These are phyloP conservation scores for Tupaia tana DNA, from an alignment of 2,113 vertebrate genomes.

Conservation along the genomic window DNA sequence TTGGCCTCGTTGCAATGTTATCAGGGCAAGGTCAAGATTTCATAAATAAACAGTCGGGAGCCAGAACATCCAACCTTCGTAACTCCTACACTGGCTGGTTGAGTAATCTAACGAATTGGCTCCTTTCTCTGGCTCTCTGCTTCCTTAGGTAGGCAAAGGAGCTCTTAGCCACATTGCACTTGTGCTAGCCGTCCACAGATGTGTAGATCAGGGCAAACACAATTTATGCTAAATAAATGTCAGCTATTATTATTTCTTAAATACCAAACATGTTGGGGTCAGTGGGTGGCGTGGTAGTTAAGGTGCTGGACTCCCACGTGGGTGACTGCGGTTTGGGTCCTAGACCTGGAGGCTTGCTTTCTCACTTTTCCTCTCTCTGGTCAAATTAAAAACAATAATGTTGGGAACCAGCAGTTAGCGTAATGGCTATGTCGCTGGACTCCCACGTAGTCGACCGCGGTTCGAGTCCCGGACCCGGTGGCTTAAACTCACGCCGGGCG, in stretches of 20 bases:
- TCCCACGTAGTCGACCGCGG: too few species aligned
- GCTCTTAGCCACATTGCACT: background rate
- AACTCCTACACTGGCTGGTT: background rate
- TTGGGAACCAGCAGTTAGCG: too few species aligned
- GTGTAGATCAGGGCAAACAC: background rate
- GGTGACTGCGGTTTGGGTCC: too few species aligned
- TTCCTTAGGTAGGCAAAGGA: background rate
- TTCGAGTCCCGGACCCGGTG: too few species aligned
- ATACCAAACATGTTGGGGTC: too few species aligned
- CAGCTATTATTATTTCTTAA: background rate
- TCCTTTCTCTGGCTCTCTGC: background rate
- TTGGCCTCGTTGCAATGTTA: background rate
- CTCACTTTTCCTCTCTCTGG: too few species aligned
- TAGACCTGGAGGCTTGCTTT: too few species aligned
- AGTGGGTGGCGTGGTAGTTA: too few species aligned
- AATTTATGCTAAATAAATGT: background rate
- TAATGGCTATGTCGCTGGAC: too few species aligned
- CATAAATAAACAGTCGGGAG: background rate
- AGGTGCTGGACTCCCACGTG: too few species aligned
- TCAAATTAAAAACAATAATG: too few species aligned
- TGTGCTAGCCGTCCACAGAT: background rate
- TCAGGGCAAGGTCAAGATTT: slow-evolving; percentile 45
- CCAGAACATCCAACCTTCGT: background rate
- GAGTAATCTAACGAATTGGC: slow-evolving; percentile 11
- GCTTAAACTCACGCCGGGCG: too few species aligned